Conservation (phyloP, 1,140 invertebrate species). For the Yoshiicerus persimilis region DNA sequence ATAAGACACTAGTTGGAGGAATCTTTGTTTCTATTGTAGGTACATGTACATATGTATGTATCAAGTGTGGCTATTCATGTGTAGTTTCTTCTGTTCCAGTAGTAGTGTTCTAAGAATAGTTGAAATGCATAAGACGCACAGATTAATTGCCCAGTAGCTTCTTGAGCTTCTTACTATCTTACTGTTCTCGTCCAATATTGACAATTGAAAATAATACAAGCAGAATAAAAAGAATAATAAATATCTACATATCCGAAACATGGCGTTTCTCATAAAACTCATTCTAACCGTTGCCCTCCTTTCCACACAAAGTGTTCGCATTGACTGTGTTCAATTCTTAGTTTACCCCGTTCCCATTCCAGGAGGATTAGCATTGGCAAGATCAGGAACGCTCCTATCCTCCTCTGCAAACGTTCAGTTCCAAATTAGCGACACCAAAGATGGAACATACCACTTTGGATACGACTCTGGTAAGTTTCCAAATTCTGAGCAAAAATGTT, state of each 20-base stretch:
- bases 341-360: neutral
- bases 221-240: neutral
- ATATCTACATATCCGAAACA: neutral
- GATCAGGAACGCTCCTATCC: neutral
- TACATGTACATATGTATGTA: neutral
- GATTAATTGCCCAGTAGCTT: slow-evolving; percentile 15
- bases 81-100: neutral
- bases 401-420: slow-evolving; percentile 1
- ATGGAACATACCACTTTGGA: slow-evolving; percentile 24
- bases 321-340: neutral
- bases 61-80: neutral
- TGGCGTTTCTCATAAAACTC: neutral
- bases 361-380: neutral
- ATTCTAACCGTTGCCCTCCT: neutral
- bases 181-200: neutral
- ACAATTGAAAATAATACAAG: neutral
- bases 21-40: neutral
- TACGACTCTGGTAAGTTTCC: neutral
- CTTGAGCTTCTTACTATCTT: neutral
- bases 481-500: too few relatives aligned
- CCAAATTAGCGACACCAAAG: neutral
- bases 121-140: neutral
- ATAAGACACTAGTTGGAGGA: neutral
- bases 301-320: neutral
- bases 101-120: neutral